Evolutionary conservation across 1,140 invertebrate species (phyloP), one percentile per base, ranked within the genome.

Genomic region (Cryptotermes secundus): DNA sequence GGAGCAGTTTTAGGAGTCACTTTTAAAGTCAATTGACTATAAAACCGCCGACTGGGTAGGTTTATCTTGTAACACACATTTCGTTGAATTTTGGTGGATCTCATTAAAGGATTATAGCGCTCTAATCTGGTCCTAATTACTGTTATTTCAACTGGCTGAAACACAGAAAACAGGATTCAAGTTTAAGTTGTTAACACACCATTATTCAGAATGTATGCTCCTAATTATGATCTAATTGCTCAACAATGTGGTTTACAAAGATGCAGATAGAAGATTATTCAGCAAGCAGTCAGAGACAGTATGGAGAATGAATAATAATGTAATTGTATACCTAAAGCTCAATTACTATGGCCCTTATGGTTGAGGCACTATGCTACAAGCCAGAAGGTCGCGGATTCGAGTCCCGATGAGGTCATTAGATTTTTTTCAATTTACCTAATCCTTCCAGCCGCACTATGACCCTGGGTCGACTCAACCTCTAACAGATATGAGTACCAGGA

Each of bases 121-220:
- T 31, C 59, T 72, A 72, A 72, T 72, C 59, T 72, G n/a, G 59
- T 26, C n/a, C 59, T 72, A 72, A 72, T 72, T 72, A 72, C 59
- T 72, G 59, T 72, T 72, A 72, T 72, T 72, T 72, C 26, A 10
- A 72, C 26, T 31, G 26, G n/a, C 59, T 72, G n/a, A 31, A 72
- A 72, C n/a, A 72, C 16, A 72, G 59, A 72, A 72, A 72, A 72
- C 59, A 72, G n/a, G 59, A 72, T 72, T 72, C 26, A n/a, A 14
- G 26, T 9, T 31, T 31, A 72, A 31, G 59, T 9, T 72, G 59
- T 72, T 72, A 72, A n/a, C 59, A 72, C 59, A 72, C 59, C 59
- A 72, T 72, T 72, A 72, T 72, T 72, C n/a, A 4, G 1, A 31
- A 72, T 26, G 59, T 31, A 72, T 72, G 31, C 10, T 72, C 59